Base-by-base conservation (phyloP, 2,113 vertebrate species). In the Onychostruthus taczanowskii region DNA sequence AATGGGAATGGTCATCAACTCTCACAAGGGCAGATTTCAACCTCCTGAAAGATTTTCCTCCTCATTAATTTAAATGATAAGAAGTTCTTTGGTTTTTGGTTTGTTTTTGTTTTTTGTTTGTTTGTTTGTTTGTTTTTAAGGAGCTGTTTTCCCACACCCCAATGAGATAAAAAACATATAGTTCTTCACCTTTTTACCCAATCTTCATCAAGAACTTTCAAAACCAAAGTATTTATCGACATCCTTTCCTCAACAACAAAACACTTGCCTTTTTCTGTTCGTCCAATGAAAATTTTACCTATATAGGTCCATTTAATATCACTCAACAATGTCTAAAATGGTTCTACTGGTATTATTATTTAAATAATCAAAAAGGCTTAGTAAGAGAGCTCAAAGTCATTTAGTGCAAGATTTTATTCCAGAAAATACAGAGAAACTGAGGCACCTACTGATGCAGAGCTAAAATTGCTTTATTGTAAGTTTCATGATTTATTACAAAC, bases 321-420 rank as follows among this genome's bases (percentile, higher is more conserved):
- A 84, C n/a, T 56, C 44, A 64, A 55, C 21, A 67, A 89, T 20
- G 13, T 49, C 44, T 88, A 73, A 84, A 93, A 89, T 55, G 9
- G 17, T 83, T 73, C 76, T 63, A 61, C 49, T 50, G 5, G 27
- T 70, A 88, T 49, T 74, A 89, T 70, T 81, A 94, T 53, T 92
- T 80, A 68, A 91, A 82, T 22, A 85, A 47, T 43, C 3, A 80
- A 46, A 78, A 88, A 78, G 33, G 21, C 39, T 84, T 77, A 87
- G 9, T 43, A 87, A 61, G 58, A 79, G 26, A 69, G 37, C 11
- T 4, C 2, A 83, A 35, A 58, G 80, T 59, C 14, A 62, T 24
- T 61, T n/a, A 81, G 16, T 14, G 15, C 1, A 6, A 85, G 53
- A 80, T 69, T 70, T 90, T 58, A 83, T 44, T 58, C 27, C 74